A percentile compares a stretch with the other conserved stretches of the same genome.
Evolutionary conservation across 2,888 invertebrate species (phyloP).

Genomic region (Mamestra brassicae): DNA sequence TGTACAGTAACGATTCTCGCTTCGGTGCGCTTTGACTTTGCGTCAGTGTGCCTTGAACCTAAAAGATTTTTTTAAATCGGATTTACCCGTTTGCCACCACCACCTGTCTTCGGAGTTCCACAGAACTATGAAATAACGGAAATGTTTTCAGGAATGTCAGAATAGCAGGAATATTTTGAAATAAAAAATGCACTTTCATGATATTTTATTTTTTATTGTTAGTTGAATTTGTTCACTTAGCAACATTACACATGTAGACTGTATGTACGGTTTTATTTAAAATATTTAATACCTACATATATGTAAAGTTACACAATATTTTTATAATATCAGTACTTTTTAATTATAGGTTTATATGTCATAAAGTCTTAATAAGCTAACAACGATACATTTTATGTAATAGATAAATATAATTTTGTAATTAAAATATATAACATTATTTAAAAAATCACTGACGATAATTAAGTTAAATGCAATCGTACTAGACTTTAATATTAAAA

Average conservation of each 20-base stretch:
- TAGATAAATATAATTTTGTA: constrained; percentile 64
- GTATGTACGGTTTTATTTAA: constrained; percentile 56
- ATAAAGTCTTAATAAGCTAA: constrained; percentile 66
- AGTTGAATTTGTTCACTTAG: constrained; percentile 80
- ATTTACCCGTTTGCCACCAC: no score
- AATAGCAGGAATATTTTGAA: background rate
- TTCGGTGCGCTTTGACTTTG: no score
- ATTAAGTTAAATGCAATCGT: constrained; percentile 72
- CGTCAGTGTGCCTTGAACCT: no score
- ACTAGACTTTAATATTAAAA: constrained; percentile 54
- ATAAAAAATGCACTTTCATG: constrained; percentile 27
- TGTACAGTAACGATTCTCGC: no score
- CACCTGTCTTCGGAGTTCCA: background rate
- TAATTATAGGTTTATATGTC: constrained; percentile 62
- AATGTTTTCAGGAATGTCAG: background rate
- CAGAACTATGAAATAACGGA: background rate
- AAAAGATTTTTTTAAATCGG: no score
- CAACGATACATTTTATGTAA: constrained; percentile 70
- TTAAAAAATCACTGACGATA: constrained; percentile 57
- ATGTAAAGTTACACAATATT: constrained; percentile 57
- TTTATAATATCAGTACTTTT: constrained; percentile 70
- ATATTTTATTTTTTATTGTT: constrained; percentile 76
- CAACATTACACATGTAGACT: constrained; percentile 67
- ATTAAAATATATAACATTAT: constrained; percentile 66
- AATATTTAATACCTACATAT: constrained; percentile 31